A percentile compares a stretch with the other conserved stretches of the same genome.
Evolutionary conservation across 2,113 vertebrate species (phyloP).

Genomic region (Phycodurus eques): DNA sequence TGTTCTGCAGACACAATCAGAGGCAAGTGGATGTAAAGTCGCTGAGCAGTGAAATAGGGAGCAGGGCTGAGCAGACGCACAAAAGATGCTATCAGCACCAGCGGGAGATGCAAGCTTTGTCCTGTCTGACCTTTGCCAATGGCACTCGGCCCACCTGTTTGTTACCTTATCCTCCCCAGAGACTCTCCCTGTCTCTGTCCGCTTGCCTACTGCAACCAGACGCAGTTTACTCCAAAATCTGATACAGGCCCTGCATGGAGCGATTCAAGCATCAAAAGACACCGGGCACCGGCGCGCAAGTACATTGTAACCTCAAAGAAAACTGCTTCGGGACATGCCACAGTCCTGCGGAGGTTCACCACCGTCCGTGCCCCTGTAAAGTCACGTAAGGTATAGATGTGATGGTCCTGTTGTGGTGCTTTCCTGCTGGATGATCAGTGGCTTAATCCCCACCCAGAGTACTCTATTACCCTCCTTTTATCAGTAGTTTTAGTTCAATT

Average conservation of each 20-base stretch:
- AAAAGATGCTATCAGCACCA: constrained; percentile 70
- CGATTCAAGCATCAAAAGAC: constrained; percentile 31
- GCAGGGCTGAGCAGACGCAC: constrained; percentile 57
- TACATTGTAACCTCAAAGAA: constrained; percentile 5
- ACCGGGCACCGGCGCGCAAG: constrained; percentile 6
- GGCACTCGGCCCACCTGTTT: constrained; percentile 58
- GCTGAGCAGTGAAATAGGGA: constrained; percentile 72
- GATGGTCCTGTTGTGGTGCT: background rate
- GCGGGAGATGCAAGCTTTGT: constrained; percentile 60
- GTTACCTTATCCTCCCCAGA: constrained; percentile 62
- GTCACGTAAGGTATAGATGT: constrained; percentile 10
- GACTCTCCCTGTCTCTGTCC: constrained; percentile 47
- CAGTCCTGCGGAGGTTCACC: constrained; percentile 11
- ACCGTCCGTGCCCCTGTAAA: constrained; percentile 23
- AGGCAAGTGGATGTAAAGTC: constrained; percentile 69
- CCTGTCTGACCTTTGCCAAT: constrained; percentile 52
- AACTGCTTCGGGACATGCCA: constrained; percentile 20
- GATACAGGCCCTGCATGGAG: constrained; percentile 31
- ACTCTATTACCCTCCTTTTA: constrained; percentile 21
- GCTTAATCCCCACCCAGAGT: background rate
- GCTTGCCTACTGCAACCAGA: constrained; percentile 51
- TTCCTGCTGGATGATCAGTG: background rate
- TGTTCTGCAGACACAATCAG: constrained; percentile 52
- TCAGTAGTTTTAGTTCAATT: constrained; percentile 18
- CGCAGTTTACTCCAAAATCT: constrained; percentile 35